Evolutionary conservation across 2,888 invertebrate genomes (phyloP).

Genomic region (Chironomus tentans): DNA sequence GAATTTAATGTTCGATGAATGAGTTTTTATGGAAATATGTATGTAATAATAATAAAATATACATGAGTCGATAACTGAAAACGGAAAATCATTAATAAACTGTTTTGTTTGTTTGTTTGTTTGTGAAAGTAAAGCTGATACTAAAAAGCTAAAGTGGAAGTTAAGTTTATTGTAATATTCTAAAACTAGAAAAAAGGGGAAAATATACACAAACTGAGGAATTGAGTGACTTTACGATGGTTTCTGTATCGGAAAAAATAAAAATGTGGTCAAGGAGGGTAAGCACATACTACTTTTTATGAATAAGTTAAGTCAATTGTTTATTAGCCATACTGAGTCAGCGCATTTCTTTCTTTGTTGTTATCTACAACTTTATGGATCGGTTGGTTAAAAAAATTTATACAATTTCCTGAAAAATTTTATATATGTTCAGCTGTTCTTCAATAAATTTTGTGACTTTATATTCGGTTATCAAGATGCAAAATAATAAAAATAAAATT

Average conservation of each 20-base stretch:
- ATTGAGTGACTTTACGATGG: slow-evolving; percentile 33
- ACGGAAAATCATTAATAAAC: slow-evolving; percentile 8
- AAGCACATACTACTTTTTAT: slow-evolving; percentile 29
- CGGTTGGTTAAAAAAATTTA: too few species aligned
- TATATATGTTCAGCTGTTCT: too few species aligned
- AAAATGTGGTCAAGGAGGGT: slow-evolving; percentile 42
- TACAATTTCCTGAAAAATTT: too few species aligned
- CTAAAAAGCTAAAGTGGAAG: neutral
- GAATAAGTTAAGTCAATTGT: too few species aligned
- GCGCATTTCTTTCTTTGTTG: too few species aligned
- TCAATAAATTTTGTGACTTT: too few species aligned
- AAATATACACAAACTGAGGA: neutral
- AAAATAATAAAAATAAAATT: too few species aligned
- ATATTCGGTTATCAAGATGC: too few species aligned
- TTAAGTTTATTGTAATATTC: neutral
- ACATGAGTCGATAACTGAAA: neutral
- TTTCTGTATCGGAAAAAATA: slow-evolving; percentile 42
- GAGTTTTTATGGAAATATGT: neutral
- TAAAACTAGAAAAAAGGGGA: neutral
- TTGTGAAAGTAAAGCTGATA: neutral
- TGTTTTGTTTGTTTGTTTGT: neutral
- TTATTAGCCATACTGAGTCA: too few species aligned
- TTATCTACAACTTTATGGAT: too few species aligned
- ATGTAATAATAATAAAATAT: neutral
- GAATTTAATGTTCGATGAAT: slow-evolving; percentile 4